Evolutionary conservation across 2,797 vertebrate genomes (phyloP).

Genomic region (Phylloscopus collybita): DNA sequence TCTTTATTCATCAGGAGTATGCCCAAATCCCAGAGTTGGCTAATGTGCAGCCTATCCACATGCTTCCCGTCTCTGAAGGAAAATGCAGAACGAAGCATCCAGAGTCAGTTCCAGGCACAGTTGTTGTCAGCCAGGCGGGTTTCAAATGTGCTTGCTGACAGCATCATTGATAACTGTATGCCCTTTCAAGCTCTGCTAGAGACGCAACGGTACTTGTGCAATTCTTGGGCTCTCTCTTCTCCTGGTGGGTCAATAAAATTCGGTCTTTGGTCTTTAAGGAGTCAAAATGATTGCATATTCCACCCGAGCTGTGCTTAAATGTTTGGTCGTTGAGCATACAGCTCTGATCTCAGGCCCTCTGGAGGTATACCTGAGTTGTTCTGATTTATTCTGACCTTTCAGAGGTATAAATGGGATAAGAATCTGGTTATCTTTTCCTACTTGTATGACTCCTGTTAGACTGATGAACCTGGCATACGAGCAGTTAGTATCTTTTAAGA

Average conservation of each 20-base stretch:
- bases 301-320: not conserved
- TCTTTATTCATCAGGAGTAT: constrained; percentile 64
- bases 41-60: constrained; percentile 23
- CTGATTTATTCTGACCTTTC: constrained; percentile 24
- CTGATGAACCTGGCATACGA: not conserved
- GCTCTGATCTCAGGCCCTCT: constrained; percentile 4
- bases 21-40: constrained; percentile 46
- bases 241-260: not conserved
- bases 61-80: not conserved
- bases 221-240: not conserved
- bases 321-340: not conserved
- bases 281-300: not conserved
- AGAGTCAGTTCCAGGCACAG: not conserved
- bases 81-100: not conserved
- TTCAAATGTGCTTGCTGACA: constrained; percentile 11
- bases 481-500: not conserved
- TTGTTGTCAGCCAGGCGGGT: not conserved
- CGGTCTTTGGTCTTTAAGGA: not conserved
- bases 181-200: not conserved
- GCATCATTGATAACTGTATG: not conserved
- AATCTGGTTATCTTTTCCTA: constrained; percentile 7
- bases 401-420: not conserved
- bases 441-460: not conserved
- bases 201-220: not conserved
- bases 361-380: not conserved